phyloP scores from a whole-genome alignment of 2,888 invertebrate species.

The Drosophila lutescens region DNA sequence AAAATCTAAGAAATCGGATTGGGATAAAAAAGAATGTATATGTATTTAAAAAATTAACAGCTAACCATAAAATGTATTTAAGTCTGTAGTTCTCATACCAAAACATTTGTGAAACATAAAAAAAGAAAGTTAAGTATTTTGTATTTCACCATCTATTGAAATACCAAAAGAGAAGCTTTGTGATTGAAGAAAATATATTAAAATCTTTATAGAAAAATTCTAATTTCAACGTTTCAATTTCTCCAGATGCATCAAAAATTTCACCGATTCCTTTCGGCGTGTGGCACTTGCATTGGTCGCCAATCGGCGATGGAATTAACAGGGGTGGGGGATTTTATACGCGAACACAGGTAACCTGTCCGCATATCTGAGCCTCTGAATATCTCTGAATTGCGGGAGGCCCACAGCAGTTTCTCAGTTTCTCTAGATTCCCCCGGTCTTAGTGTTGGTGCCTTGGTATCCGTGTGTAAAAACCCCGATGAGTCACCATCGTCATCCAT shows the following conservation, averaged over 20 bases:
- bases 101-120: neutral
- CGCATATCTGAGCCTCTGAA: constrained; percentile 41
- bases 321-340: neutral
- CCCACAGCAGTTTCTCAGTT: constrained; percentile 48
- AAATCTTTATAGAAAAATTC: neutral
- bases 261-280: constrained; percentile 3
- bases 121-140: neutral
- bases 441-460: constrained; percentile 42
- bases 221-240: neutral
- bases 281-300: constrained; percentile 24
- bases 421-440: constrained; percentile 6
- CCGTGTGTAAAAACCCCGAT: constrained; percentile 82
- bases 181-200: neutral
- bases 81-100: too few species aligned
- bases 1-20: too few species aligned
- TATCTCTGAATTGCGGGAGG: constrained; percentile 47
- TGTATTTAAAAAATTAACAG: too few species aligned
- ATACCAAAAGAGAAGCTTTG: neutral
- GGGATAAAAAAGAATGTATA: too few species aligned
- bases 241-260: neutral
- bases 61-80: too few species aligned
- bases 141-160: constrained; percentile 7
- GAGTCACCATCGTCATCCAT: constrained; percentile 69
- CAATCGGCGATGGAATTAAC: constrained; percentile 42
- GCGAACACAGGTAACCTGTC: constrained; percentile 4